These are phyloP conservation scores for Thereva nobilitata DNA, from an alignment of 2,888 invertebrate genomes.

Conservation along the genomic window DNA sequence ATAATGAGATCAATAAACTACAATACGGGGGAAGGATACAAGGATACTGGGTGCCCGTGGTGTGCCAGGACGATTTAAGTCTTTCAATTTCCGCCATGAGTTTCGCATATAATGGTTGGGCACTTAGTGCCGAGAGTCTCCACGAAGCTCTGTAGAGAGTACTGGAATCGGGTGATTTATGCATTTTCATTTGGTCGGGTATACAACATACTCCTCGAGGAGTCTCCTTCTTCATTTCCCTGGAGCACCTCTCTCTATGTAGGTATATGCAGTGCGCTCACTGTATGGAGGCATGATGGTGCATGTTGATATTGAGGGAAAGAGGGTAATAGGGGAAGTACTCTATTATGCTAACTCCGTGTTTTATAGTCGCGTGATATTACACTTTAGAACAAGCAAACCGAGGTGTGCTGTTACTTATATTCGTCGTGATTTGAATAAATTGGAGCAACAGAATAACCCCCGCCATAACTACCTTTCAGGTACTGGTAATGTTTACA, in stretches of 20 bases:
- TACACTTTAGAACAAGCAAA: slow-evolving; percentile 4
- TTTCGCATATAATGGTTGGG: slow-evolving; percentile 30
- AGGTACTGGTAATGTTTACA: slow-evolving; percentile 12
- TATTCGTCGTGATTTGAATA: slow-evolving; percentile 29
- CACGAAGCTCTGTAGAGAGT: not conserved
- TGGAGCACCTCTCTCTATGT: too few species aligned
- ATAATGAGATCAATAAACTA: slow-evolving; percentile 34
- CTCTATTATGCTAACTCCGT: slow-evolving; percentile 19
- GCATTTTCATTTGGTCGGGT: slow-evolving; percentile 27
- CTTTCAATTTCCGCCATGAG: slow-evolving; percentile 35
- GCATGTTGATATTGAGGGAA: too few species aligned
- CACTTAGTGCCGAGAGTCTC: slow-evolving; percentile 16
- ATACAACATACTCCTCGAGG: slow-evolving; percentile 2
- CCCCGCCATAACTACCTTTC: slow-evolving; percentile 14
- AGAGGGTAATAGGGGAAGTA: slow-evolving; percentile 6
- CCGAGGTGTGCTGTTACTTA: slow-evolving; percentile 6
- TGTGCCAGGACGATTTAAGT: slow-evolving; percentile 28
- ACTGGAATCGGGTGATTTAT: slow-evolving; percentile 27
- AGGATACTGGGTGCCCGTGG: slow-evolving; percentile 12
- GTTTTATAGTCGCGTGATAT: slow-evolving; percentile 34
- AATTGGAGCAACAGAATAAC: slow-evolving; percentile 27
- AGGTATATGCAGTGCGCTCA: too few species aligned
- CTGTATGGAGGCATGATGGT: too few species aligned
- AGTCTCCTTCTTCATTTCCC: not conserved
- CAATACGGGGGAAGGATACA: slow-evolving; percentile 4